Evolutionary conservation across 2,113 vertebrate genomes (phyloP), one percentile per base, ranked within the genome.

Genomic region (Phainopepla nitens): DNA sequence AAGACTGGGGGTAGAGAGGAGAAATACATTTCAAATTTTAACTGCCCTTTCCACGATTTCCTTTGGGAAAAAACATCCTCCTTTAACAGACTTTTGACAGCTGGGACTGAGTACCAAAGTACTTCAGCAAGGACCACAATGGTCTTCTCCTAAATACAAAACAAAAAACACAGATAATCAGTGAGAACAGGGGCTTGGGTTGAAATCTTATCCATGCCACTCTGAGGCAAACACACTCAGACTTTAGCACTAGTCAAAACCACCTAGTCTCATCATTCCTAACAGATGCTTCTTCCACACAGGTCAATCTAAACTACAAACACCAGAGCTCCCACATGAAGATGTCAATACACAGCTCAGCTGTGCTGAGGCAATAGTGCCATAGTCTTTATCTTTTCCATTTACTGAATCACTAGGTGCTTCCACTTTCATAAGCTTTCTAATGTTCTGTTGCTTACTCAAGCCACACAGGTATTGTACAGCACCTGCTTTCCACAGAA

Each of bases 1-100:
- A 58, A 53, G 11, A 54, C 0, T 28, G 7, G 13, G 4, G 2
- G 9, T 20, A 24, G 13, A 17, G 7, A 9, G 9, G 6, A 29
- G 2, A n/a, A 75, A 39, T 15, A 1, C 14, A 72, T 54, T 81
- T 62, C 41, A 64, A 71, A 49, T n/a, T 25, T 17, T 51, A 42
- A 45, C 22, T 41, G 31, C 4, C 6, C 14, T 35, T 69, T 80
- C 21, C 27, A 50, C 28, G 36, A 8, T 13, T 54, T 61, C 33
- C 6, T 13, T n/a, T 14, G 9, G 4, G 11, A 68, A 61, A 95
- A 77, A 9, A 94, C 86, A 51, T 50, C 7, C 17, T 75, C 16
- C 28, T 61, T 76, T 53, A 80, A 76, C 2, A 54, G 20, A 47
- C 2, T 70, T 82, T 60, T 42, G 35, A 54, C 11, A 76, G n/a